Percentiles rank a stretch among this genome's conserved stretches.
Evolutionary conservation across 2,888 invertebrate genomes (phyloP).

Genomic region (Drosophila differens): DNA sequence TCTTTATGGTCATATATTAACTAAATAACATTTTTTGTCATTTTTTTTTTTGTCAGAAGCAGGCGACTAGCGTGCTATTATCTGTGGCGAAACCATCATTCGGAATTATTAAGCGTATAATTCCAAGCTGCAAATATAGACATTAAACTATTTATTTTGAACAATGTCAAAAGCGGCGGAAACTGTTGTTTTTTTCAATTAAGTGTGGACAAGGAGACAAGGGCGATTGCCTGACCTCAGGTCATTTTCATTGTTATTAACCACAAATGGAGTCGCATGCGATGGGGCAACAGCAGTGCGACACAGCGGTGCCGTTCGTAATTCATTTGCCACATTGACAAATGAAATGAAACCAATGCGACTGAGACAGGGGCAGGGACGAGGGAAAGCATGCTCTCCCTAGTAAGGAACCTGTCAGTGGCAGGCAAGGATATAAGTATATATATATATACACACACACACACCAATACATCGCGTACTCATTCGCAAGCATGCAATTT

Average conservation of each 20-base stretch:
- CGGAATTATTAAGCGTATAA: conserved; percentile 5
- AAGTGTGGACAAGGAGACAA: conserved; percentile 5
- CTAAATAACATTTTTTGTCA: neutral
- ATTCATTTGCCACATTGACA: conserved; percentile 74
- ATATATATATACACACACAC: conserved; percentile 6
- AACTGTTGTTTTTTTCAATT: conserved; percentile 22
- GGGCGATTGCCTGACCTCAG: conserved; percentile 37
- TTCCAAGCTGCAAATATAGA: conserved; percentile 26
- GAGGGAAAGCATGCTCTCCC: conserved; percentile 19
- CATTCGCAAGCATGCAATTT: conserved; percentile 62
- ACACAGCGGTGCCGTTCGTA: conserved; percentile 31
- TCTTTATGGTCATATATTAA: neutral
- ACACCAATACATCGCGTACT: conserved; percentile 7
- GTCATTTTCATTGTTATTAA: conserved; percentile 37
- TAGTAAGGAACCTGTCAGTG: conserved; percentile 65
- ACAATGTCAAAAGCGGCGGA: conserved; percentile 1
- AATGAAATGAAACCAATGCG: conserved; percentile 66
- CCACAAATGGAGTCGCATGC: conserved; percentile 44
- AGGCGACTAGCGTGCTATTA: neutral
- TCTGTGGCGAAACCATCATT: neutral
- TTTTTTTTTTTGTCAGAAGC: neutral
- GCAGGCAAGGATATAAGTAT: conserved; percentile 36
- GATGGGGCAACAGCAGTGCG: conserved; percentile 27
- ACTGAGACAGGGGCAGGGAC: conserved; percentile 1
- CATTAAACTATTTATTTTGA: conserved; percentile 25